phyloP scores from a whole-genome alignment of 2,888 invertebrate species.

The Sphaeridia pumilis region DNA sequence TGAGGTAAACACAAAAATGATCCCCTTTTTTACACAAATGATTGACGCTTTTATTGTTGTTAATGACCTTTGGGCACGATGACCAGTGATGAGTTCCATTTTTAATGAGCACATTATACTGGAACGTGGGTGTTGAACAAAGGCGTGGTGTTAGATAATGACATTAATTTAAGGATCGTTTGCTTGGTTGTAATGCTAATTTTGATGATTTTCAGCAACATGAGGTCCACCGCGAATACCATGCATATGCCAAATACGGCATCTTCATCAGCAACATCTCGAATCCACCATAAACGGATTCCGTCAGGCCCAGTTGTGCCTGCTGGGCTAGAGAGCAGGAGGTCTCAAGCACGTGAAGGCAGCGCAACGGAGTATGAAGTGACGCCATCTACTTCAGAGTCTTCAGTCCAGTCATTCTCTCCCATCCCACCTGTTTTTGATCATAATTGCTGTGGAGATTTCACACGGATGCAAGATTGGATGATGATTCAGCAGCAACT shows the following conservation, averaged over 20 bases:
- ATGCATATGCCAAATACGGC: not conserved
- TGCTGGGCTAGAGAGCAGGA: not conserved
- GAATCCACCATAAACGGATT: not conserved
- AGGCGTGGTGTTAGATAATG: no score
- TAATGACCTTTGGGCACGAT: no score
- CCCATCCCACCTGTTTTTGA: conserved; percentile 12
- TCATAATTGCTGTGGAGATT: conserved; percentile 9
- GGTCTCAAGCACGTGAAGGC: no score
- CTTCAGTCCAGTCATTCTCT: conserved; percentile 14
- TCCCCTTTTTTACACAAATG: no score
- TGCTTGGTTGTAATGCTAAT: no score
- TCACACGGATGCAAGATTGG: conserved; percentile 11
- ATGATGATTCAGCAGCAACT: conserved; percentile 8
- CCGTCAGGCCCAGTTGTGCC: not conserved
- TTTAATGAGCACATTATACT: no score
- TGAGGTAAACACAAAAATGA: no score
- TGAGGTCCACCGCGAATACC: not conserved
- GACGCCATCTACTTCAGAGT: conserved; percentile 7
- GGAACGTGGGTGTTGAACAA: no score
- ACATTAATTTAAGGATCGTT: no score
- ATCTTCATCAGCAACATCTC: conserved; percentile 5
- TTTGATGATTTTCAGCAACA: not conserved
- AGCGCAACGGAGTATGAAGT: conserved; percentile 8
- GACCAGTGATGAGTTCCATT: no score
- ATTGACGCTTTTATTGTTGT: no score